Conservation (phyloP, 2,113 vertebrate genomes). For the Pteruthius melanotis region DNA sequence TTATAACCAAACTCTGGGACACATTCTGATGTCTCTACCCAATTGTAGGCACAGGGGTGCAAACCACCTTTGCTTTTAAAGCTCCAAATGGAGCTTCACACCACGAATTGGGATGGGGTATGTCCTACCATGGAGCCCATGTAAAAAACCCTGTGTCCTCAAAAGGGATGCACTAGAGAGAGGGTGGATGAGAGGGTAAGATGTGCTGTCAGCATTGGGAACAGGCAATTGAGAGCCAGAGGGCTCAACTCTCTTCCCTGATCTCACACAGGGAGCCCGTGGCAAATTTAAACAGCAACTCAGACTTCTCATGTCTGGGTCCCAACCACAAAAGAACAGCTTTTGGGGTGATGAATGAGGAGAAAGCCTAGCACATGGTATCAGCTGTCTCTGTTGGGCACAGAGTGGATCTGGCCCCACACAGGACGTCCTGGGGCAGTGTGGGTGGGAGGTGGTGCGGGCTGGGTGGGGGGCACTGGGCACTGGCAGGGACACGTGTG, state of each 20-base stretch:
- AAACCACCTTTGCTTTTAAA: neutral
- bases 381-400: neutral
- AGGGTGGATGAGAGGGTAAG: neutral
- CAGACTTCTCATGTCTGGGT: neutral
- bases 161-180: neutral
- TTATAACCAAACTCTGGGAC: neutral
- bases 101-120: neutral
- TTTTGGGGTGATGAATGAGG: neutral
- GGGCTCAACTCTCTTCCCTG: neutral
- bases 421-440: accelerated
- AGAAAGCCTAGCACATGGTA: neutral
- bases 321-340: neutral
- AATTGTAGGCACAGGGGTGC: neutral
- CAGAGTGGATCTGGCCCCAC: accelerated
- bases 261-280: neutral
- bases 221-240: neutral
- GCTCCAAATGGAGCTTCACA: neutral
- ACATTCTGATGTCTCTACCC: neutral
- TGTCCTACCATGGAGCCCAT: accelerated
- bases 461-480: neutral
- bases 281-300: neutral
- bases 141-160: neutral
- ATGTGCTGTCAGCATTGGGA: neutral
- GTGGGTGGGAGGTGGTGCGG: neutral
- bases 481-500: neutral